phyloP scores from a whole-genome alignment of 64 coral and sea anemone genomes.

The Porites lutea region DNA sequence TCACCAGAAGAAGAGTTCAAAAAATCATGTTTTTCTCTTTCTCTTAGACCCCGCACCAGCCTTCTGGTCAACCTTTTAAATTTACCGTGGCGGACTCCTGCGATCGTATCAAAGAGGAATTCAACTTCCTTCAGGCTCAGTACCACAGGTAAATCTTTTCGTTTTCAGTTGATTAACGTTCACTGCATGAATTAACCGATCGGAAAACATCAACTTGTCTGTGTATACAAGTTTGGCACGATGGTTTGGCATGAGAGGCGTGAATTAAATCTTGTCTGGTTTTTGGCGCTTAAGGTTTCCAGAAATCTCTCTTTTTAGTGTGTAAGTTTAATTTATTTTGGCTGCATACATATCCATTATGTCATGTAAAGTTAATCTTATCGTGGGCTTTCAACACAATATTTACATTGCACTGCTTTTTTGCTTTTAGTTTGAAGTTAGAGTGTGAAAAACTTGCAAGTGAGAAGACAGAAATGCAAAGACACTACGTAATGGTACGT shows the following conservation, averaged over 20 bases:
- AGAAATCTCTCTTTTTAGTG: constrained; percentile 37
- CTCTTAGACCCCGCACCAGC: constrained; percentile 91
- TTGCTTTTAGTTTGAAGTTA: constrained; percentile 99
- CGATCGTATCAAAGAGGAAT: constrained; percentile 99
- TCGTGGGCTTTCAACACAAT: constrained; percentile 99
- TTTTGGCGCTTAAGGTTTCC: background rate
- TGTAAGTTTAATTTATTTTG: constrained; percentile 88
- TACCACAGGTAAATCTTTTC: constrained; percentile 93
- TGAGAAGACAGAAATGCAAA: constrained; percentile 99
- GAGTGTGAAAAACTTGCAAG: constrained; percentile 99
- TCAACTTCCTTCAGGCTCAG: constrained; percentile 99
- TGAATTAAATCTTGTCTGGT: constrained; percentile 45
- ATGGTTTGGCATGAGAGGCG: constrained; percentile 41
- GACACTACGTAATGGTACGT: constrained; percentile 98
- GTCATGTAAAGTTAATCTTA: constrained; percentile 99
- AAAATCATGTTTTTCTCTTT: constrained; percentile 68
- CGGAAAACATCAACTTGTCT: constrained; percentile 73
- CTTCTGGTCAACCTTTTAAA: constrained; percentile 97
- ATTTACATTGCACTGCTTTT: constrained; percentile 96
- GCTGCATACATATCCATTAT: constrained; percentile 86
- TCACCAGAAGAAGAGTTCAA: constrained; percentile 31
- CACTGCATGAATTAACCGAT: constrained; percentile 97
- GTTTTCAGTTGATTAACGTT: constrained; percentile 70
- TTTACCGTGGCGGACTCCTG: constrained; percentile 98
- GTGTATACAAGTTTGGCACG: constrained; percentile 28